phyloP scores from a whole-genome alignment of 2,797 vertebrate species.

The Champsocephalus esox region DNA sequence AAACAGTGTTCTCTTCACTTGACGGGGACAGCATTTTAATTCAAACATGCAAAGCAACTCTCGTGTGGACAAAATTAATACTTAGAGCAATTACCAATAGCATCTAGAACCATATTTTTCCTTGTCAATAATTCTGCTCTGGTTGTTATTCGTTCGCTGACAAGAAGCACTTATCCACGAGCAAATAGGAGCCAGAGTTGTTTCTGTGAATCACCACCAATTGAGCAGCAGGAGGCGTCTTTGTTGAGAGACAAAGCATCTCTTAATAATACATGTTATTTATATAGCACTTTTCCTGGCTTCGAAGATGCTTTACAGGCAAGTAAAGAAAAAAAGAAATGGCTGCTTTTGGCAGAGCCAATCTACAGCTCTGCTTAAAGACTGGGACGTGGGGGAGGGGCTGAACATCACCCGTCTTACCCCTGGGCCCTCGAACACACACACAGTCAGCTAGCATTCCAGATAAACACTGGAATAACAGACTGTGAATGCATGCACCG shows the following conservation, averaged over 20 bases:
- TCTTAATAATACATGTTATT: too few species aligned
- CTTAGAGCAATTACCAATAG: slow-evolving; percentile 24
- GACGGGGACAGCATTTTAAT: slow-evolving; percentile 28
- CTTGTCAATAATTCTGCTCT: background rate
- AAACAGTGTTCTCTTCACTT: slow-evolving; percentile 3
- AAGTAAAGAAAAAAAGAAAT: too few species aligned
- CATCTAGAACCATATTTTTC: slow-evolving; percentile 8
- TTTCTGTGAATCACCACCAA: too few species aligned
- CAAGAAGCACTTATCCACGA: too few species aligned
- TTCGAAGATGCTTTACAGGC: too few species aligned
- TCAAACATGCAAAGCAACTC: slow-evolving; percentile 12
- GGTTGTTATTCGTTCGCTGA: too few species aligned
- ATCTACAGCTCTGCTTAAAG: slow-evolving; percentile 16
- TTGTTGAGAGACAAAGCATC: too few species aligned
- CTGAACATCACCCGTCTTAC: slow-evolving; percentile 2
- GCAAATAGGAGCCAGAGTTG: too few species aligned
- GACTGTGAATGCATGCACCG: slow-evolving; percentile 5
- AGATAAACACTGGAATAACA: background rate
- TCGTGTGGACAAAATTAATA: slow-evolving; percentile 27
- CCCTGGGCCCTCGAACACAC: slow-evolving; percentile 3
- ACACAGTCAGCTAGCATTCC: background rate
- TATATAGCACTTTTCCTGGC: too few species aligned
- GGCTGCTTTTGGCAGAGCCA: slow-evolving; percentile 27
- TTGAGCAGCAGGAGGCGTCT: too few species aligned
- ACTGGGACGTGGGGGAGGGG: slow-evolving; percentile 8